A percentile compares a stretch with the other conserved stretches of the same genome.
Evolutionary conservation across 2,113 vertebrate species (phyloP).

Genomic region (Larimichthys crocea): DNA sequence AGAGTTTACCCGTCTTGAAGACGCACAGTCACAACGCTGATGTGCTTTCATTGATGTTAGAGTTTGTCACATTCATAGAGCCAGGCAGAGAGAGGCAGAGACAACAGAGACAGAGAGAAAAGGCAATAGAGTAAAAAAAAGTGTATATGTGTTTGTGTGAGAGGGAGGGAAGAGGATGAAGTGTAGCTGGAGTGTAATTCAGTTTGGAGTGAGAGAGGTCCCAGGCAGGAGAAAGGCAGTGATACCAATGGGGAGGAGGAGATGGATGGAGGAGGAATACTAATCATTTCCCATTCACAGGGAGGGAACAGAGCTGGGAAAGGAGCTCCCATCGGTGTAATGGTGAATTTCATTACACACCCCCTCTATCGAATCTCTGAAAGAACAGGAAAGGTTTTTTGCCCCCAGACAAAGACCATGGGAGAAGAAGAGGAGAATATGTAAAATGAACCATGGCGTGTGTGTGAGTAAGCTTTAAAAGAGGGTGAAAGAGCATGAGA

Average conservation of each 20-base stretch:
- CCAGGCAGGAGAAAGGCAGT: conserved; percentile 20
- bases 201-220: conserved; percentile 50
- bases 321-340: conserved; percentile 56
- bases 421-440: conserved; percentile 22
- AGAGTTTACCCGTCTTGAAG: conserved; percentile 17
- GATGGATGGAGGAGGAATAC: conserved; percentile 70
- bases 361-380: conserved; percentile 45
- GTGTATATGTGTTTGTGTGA: conserved; percentile 37
- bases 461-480: conserved; percentile 29
- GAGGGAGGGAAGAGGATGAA: conserved; percentile 41
- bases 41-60: conserved; percentile 15
- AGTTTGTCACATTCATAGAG: conserved; percentile 23
- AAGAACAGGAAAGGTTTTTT: conserved; percentile 44
- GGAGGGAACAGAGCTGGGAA: conserved; percentile 43
- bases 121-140: background rate
- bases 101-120: conserved; percentile 1
- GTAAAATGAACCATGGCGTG: background rate
- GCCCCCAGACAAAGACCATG: conserved; percentile 34
- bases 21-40: conserved; percentile 7
- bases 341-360: conserved; percentile 51
- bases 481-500: conserved; percentile 22
- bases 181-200: conserved; percentile 58
- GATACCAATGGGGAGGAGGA: conserved; percentile 50
- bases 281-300: conserved; percentile 73
- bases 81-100: conserved; percentile 5